Conservation (phyloP, 2,888 invertebrate genomes). For the Tachina grossa region DNA sequence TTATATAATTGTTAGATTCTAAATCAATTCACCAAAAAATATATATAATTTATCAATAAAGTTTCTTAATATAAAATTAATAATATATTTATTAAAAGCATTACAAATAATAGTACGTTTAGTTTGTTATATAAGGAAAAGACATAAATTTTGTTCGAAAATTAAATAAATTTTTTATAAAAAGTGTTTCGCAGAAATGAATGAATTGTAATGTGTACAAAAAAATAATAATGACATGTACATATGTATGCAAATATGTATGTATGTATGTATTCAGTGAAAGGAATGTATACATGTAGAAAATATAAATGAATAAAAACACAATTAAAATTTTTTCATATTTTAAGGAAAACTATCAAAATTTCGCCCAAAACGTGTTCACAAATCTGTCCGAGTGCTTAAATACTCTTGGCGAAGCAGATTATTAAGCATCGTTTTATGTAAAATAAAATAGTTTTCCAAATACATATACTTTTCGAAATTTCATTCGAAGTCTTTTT, state of each 20-base stretch:
- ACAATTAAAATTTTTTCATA: neutral
- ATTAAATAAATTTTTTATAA: constrained; percentile 17
- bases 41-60: constrained; percentile 23
- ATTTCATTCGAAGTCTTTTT: neutral
- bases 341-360: neutral
- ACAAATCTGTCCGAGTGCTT: neutral
- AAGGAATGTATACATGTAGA: neutral
- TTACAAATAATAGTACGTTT: constrained; percentile 50
- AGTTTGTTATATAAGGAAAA: constrained; percentile 22
- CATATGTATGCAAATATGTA: too few species aligned
- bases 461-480: neutral
- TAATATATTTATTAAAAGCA: constrained; percentile 17
- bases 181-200: constrained; percentile 39
- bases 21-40: constrained; percentile 58
- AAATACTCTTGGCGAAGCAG: neutral
- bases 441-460: too few species aligned
- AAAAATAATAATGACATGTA: constrained; percentile 12
- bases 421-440: neutral
- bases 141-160: constrained; percentile 9
- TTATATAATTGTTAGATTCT: constrained; percentile 18
- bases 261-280: neutral
- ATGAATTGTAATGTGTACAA: constrained; percentile 36
- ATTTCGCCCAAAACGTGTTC: neutral
- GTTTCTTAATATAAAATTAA: constrained; percentile 42
- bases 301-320: neutral